phyloP scores from a whole-genome alignment of 2,797 vertebrate species.

The Trachurus trachurus region DNA sequence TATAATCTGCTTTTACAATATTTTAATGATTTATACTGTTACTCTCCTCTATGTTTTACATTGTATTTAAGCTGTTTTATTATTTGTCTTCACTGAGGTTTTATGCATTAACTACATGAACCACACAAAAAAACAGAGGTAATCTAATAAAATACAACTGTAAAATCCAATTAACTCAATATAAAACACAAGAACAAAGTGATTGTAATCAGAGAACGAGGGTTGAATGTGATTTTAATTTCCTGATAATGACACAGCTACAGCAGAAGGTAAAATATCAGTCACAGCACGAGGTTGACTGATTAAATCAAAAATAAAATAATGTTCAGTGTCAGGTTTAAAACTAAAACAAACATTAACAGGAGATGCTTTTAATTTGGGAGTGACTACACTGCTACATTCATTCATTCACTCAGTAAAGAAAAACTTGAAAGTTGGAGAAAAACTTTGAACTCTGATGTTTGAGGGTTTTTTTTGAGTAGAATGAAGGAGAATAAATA shows the following conservation, averaged over 20 bases:
- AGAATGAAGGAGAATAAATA: background rate
- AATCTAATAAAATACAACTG: too few relatives aligned
- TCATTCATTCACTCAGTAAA: background rate
- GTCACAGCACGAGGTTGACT: constrained; percentile 51
- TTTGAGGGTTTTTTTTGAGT: background rate
- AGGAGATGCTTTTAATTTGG: constrained; percentile 6
- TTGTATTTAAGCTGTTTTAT: too few relatives aligned
- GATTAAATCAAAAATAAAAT: constrained; percentile 30
- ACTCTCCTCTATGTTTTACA: too few relatives aligned
- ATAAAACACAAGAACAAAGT: too few relatives aligned
- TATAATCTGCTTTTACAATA: too few relatives aligned
- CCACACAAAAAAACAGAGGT: too few relatives aligned
- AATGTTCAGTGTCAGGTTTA: constrained; percentile 18
- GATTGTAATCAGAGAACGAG: background rate
- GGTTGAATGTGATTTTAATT: constrained; percentile 46
- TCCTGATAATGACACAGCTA: constrained; percentile 41
- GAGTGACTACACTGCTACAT: background rate
- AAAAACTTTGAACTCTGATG: background rate
- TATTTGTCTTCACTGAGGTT: too few relatives aligned
- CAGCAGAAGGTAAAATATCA: constrained; percentile 37
- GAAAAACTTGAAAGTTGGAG: background rate
- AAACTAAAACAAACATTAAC: constrained; percentile 14
- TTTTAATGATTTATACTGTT: too few relatives aligned
- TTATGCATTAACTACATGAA: too few relatives aligned
- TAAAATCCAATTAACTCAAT: too few relatives aligned